Conservation (phyloP, 2,113 vertebrate species). For the Saguinus midas region DNA sequence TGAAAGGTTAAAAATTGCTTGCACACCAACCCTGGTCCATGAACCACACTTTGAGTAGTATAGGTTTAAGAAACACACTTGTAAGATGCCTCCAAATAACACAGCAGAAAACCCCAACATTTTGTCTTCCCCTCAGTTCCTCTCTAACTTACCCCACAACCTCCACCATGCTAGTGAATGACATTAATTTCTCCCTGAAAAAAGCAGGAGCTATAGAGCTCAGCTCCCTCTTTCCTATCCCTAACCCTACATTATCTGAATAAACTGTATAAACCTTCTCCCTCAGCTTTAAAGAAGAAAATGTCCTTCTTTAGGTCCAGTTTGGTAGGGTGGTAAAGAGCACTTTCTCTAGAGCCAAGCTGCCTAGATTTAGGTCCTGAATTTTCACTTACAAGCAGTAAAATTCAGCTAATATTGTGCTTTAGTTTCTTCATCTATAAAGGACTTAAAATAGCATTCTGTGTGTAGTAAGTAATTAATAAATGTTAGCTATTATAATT, state of each 20-base stretch:
- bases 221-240: not conserved
- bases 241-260: not conserved
- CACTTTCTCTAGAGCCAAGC: not conserved
- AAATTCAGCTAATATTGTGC: not conserved
- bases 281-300: not conserved
- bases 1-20: not conserved
- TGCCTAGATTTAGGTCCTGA: not conserved
- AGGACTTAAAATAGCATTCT: not conserved
- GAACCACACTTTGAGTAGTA: not conserved
- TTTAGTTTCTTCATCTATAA: not conserved
- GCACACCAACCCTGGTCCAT: not conserved
- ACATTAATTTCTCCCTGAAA: not conserved
- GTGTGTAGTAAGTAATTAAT: not conserved
- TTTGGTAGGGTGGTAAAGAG: not conserved
- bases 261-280: not conserved
- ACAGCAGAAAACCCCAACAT: not conserved
- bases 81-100: not conserved
- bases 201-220: not conserved
- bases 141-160: too few species aligned
- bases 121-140: not conserved
- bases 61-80: not conserved
- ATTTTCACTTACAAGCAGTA: not conserved
- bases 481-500: not conserved
- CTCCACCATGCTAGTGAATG: not conserved
- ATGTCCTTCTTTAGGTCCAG: not conserved